Conservation (phyloP, 1,140 invertebrate species). For the Myzus persicae region DNA sequence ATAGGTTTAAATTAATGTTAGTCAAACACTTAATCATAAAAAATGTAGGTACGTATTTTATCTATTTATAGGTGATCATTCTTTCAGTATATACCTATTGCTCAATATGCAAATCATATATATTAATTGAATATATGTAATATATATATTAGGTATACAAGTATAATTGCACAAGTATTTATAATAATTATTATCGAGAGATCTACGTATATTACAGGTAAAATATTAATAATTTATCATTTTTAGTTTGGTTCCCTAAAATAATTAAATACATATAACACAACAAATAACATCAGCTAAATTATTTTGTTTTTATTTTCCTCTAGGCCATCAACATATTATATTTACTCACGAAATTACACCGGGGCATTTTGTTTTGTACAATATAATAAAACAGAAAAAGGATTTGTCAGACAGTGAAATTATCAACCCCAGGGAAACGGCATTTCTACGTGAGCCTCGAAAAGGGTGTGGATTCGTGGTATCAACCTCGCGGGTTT, state of each 20-base stretch:
- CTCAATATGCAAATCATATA: no score
- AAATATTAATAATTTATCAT: no score
- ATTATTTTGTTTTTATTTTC: not conserved
- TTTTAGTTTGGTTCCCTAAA: not conserved
- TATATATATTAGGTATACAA: no score
- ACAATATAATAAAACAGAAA: conserved; percentile 14
- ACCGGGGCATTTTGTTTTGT: conserved; percentile 13
- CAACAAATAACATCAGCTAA: not conserved
- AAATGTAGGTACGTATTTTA: not conserved
- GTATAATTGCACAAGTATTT: no score
- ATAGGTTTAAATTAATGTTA: not conserved
- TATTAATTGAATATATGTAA: no score
- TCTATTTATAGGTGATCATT: not conserved
- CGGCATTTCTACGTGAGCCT: not conserved
- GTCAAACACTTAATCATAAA: not conserved
- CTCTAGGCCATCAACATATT: not conserved
- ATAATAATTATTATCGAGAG: not conserved
- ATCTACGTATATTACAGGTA: no score
- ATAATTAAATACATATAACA: not conserved
- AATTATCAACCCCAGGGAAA: conserved; percentile 40
- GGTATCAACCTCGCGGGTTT: conserved; percentile 50
- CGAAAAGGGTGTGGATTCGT: conserved; percentile 39
- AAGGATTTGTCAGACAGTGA: conserved; percentile 33
- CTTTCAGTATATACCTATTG: not conserved
- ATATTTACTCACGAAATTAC: conserved; percentile 21